phyloP scores from a whole-genome alignment of 1,140 invertebrate genomes.

The Episyrphus balteatus region DNA sequence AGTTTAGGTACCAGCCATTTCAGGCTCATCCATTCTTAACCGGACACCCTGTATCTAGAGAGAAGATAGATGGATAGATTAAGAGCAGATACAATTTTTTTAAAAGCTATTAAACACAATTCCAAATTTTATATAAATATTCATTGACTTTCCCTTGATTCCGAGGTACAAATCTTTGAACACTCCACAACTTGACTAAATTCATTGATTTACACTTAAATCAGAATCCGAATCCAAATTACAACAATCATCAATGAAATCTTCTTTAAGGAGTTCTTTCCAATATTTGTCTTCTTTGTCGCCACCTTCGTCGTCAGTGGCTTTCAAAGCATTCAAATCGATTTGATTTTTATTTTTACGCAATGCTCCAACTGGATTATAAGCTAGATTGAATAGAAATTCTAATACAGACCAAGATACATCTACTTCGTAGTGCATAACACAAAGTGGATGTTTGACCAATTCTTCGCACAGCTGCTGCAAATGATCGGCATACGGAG shows the following conservation, averaged over 20 bases:
- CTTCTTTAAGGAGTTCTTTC: not conserved
- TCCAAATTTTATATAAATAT: too few relatives aligned
- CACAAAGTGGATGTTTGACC: constrained; percentile 11
- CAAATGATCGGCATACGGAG: constrained; percentile 12
- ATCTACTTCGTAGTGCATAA: constrained; percentile 14
- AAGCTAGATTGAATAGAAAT: constrained; percentile 19
- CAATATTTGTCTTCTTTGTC: constrained; percentile 12
- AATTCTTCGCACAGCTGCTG: constrained; percentile 10
- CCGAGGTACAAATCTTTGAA: too few relatives aligned
- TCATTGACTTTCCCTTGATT: too few relatives aligned
- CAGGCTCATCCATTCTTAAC: too few relatives aligned
- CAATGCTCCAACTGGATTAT: constrained; percentile 21
- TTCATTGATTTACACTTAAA: constrained; percentile 12
- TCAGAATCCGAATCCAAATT: constrained; percentile 5
- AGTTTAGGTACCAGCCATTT: too few relatives aligned
- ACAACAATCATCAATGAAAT: not conserved
- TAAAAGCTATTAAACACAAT: too few relatives aligned
- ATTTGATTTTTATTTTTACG: constrained; percentile 11
- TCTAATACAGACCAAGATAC: constrained; percentile 23
- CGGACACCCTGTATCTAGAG: too few relatives aligned
- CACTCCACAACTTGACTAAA: too few relatives aligned
- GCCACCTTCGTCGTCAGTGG: not conserved
- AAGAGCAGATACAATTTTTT: too few relatives aligned
- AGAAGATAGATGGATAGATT: too few relatives aligned
- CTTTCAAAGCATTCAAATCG: not conserved